Evolutionary conservation across 2,113 vertebrate species (phyloP).

Genomic region (Bostrychus sinensis): DNA sequence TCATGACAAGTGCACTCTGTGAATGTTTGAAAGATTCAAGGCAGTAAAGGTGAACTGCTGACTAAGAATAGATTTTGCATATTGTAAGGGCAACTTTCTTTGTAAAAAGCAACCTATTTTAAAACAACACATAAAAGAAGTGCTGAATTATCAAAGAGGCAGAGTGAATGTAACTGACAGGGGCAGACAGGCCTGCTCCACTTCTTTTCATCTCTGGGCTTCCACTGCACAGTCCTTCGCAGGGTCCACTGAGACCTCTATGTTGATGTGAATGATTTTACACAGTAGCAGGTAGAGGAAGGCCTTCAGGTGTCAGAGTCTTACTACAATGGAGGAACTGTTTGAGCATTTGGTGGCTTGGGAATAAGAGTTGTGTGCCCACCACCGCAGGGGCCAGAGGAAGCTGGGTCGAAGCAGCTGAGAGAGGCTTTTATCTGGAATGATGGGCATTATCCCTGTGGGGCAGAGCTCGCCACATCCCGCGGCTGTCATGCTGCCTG

Average conservation of each 20-base stretch:
- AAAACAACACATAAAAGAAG: constrained; percentile 43
- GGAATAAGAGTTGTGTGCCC: constrained; percentile 40
- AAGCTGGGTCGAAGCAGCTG: constrained; percentile 40
- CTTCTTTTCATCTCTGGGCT: constrained; percentile 49
- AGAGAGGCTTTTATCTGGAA: constrained; percentile 57
- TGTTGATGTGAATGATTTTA: constrained; percentile 44
- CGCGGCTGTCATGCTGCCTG: constrained; percentile 37
- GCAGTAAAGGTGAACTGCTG: constrained; percentile 23
- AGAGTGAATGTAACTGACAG: constrained; percentile 43
- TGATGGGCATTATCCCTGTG: constrained; percentile 47
- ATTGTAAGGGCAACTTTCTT: constrained; percentile 29
- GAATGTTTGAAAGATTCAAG: constrained; percentile 12
- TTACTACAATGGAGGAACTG: constrained; percentile 47
- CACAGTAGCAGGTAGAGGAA: constrained; percentile 26
- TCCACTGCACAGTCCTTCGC: constrained; percentile 28
- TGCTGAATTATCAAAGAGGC: constrained; percentile 38
- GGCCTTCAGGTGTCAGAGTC: constrained; percentile 36
- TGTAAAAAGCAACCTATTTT: constrained; percentile 48
- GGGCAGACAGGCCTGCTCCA: constrained; percentile 26
- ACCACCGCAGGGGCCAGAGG: constrained; percentile 28
- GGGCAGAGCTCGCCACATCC: constrained; percentile 38
- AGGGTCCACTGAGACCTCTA: constrained; percentile 28
- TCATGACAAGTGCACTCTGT: constrained; percentile 17
- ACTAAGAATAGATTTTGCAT: constrained; percentile 46
- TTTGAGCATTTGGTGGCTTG: constrained; percentile 39